Evolutionary conservation across 2,888 invertebrate species (phyloP).

Genomic region (Antheraea yamamai): DNA sequence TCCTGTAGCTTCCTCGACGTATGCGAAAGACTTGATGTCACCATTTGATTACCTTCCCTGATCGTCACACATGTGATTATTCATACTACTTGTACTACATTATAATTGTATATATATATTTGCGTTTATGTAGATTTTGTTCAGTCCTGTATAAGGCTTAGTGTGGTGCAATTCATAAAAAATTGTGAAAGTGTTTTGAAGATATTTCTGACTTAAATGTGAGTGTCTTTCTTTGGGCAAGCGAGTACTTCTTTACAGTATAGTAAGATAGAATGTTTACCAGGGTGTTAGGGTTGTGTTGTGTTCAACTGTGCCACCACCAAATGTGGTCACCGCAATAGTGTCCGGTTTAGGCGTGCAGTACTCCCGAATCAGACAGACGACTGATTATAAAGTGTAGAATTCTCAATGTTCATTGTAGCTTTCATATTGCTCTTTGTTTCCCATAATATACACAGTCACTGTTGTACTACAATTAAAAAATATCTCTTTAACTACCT

Average conservation of each 20-base stretch:
- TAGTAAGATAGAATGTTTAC: background rate
- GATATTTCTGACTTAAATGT: background rate
- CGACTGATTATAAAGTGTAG: too few relatives aligned
- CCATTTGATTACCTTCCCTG: background rate
- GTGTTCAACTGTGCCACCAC: too few relatives aligned
- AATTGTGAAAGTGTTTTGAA: background rate
- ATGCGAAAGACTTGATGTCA: background rate
- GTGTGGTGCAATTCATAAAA: background rate
- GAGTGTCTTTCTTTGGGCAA: background rate
- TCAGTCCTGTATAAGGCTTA: background rate
- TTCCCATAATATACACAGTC: too few relatives aligned
- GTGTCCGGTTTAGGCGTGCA: too few relatives aligned
- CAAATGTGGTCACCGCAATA: too few relatives aligned
- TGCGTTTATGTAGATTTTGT: background rate
- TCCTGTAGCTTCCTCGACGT: background rate
- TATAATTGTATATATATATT: background rate
- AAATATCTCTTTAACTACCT: too few relatives aligned
- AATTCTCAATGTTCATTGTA: too few relatives aligned
- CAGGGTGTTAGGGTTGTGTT: too few relatives aligned
- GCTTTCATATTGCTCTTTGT: too few relatives aligned
- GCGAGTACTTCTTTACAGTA: background rate
- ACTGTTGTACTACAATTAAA: too few relatives aligned
- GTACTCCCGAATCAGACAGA: too few relatives aligned
- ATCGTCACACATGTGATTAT: constrained; percentile 2
- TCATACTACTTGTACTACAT: background rate